Percentiles rank a stretch among this genome's conserved stretches.
phyloP scores from a whole-genome alignment of 2,888 invertebrate species.

The Cordilura impudica region DNA sequence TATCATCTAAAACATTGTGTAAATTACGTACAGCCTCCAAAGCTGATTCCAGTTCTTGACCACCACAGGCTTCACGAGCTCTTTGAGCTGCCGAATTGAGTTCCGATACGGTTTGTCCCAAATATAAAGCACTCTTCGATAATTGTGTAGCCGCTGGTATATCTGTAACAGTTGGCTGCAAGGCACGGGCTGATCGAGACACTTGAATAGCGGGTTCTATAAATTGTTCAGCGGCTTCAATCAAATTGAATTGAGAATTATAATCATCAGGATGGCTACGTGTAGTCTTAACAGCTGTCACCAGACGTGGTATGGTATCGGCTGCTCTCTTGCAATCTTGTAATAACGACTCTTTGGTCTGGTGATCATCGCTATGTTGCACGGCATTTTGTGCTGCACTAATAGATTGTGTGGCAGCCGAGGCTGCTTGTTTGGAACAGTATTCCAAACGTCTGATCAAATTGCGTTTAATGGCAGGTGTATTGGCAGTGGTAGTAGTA shows the following conservation, averaged over 20 bases:
- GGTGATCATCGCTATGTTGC: constrained; percentile 81
- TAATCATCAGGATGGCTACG: constrained; percentile 85
- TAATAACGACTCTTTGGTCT: constrained; percentile 84
- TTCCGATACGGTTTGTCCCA: constrained; percentile 77
- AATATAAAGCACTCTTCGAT: constrained; percentile 75
- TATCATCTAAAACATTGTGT: constrained; percentile 89
- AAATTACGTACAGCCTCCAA: constrained; percentile 88
- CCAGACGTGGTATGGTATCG: constrained; percentile 88
- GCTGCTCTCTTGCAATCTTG: constrained; percentile 86
- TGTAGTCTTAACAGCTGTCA: constrained; percentile 87
- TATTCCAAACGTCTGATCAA: constrained; percentile 84
- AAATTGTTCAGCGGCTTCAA: constrained; percentile 90
- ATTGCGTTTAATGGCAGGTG: constrained; percentile 85
- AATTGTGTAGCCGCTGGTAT: constrained; percentile 87
- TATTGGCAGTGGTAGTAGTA: constrained; percentile 89
- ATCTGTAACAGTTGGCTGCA: constrained; percentile 90
- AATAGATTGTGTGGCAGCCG: constrained; percentile 94
- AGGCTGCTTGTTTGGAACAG: constrained; percentile 90
- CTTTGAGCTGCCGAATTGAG: constrained; percentile 82
- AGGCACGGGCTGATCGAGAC: constrained; percentile 87
- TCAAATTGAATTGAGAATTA: constrained; percentile 87
- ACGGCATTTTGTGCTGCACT: constrained; percentile 91
- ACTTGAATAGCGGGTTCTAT: constrained; percentile 86
- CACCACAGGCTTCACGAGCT: constrained; percentile 88
- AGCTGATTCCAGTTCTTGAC: constrained; percentile 91